These are phyloP conservation scores for Zaprionus bogoriensis DNA, from an alignment of 2,888 invertebrate species.

Conservation along the genomic window DNA sequence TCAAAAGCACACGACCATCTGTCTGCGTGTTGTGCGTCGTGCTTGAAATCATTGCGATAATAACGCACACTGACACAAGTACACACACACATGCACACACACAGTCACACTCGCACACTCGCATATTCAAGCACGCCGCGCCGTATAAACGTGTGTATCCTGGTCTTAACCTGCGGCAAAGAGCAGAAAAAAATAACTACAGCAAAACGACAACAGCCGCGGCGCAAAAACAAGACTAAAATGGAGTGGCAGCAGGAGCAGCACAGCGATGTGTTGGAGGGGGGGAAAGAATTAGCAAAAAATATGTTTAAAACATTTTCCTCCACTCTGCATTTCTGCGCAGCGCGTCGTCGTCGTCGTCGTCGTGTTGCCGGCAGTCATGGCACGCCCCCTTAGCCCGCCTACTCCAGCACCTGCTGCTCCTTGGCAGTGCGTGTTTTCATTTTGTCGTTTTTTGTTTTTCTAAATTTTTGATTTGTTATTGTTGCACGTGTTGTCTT, in stretches of 20 bases:
- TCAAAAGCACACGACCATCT: slow-evolving; percentile 50
- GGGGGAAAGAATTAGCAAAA: slow-evolving; percentile 42
- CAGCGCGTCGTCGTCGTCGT: slow-evolving; percentile 34
- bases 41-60: slow-evolving; percentile 67
- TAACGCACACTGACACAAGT: slow-evolving; percentile 51
- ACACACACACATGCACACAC: slow-evolving; percentile 25
- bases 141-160: slow-evolving; percentile 19
- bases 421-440: slow-evolving; percentile 46
- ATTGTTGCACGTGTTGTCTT: slow-evolving; percentile 79
- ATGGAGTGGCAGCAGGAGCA: slow-evolving; percentile 6
- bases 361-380: slow-evolving; percentile 46
- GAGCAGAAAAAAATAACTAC: slow-evolving; percentile 44
- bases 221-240: slow-evolving; percentile 23
- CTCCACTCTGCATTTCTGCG: slow-evolving; percentile 51
- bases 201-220: slow-evolving; percentile 39
- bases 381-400: slow-evolving; percentile 4
- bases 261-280: slow-evolving; percentile 6
- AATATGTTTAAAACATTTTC: slow-evolving; percentile 76
- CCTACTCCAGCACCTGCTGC: slow-evolving; percentile 20
- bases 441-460: slow-evolving; percentile 53
- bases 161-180: slow-evolving; percentile 65
- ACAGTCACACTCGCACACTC: slow-evolving; percentile 13
- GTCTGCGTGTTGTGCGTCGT: slow-evolving; percentile 29
- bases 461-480: slow-evolving; percentile 77
- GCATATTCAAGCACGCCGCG: background rate